Base-by-base conservation (phyloP, 1,140 invertebrate species). In the Drosophila asahinai region DNA sequence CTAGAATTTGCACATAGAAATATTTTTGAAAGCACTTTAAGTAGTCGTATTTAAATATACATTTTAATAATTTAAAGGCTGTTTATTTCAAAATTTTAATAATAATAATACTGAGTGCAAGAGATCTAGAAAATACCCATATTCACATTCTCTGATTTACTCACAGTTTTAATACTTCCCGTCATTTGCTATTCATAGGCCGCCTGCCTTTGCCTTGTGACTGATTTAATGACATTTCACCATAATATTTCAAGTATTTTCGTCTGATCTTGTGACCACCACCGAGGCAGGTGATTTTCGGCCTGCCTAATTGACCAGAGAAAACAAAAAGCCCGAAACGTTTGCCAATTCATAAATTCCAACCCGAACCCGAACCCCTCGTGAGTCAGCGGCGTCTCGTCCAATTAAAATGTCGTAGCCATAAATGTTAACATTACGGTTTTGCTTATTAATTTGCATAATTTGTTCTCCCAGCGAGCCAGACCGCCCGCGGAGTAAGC, bases 381-480 rank as follows among this genome's bases (percentile, higher is more conserved):
- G 51, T 74, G 75, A 72, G 61, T 80, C 80, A 66, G 55, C 49
- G 61, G 55, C 49, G 61, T 52, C 47, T 57, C 40, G 55, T 27
- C 77, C 84, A 89, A 78, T 87, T 81, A 78, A 74, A 89, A 81
- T 74, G 68, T 89, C 68, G 71, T 75, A 63, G 54, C 65, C 83
- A 77, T 61, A 77, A 70, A 80, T 87, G 63, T 81, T 77, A 36
- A 70, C 30, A 77, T 62, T 77, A 63, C 74, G 63, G 45, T 71
- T 70, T 71, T 71, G 77, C 64, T 84, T 89, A 84, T 84, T 84
- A 78, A 87, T 87, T 81, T 89, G 81, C 83, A 87, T 87, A 87
- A 87, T 84, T 87, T 72, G 65, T 67, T 57, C 62, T 57, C 54
- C 65, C 48, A 54, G 47, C 30, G 65, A 64, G 57, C 22, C 38